Conservation (phyloP, 2,113 vertebrate species). For the Triplophysa rosa region DNA sequence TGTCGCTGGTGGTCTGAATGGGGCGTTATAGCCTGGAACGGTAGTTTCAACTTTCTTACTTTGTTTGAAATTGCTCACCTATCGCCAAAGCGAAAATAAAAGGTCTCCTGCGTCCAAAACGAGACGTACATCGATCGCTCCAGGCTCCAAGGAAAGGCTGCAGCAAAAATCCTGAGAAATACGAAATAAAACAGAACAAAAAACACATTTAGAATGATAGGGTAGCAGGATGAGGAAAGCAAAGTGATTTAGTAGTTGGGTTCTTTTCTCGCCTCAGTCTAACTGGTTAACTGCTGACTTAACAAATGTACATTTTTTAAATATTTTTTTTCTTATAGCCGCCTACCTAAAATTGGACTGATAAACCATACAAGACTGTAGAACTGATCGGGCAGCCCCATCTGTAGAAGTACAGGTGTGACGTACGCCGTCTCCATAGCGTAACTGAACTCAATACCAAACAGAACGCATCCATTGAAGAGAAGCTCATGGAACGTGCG, state of each 20-base stretch:
- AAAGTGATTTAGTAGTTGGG: too few relatives aligned
- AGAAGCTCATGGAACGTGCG: conserved; percentile 88
- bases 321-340: not conserved
- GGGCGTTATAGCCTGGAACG: too few relatives aligned
- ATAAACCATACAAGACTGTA: conserved; percentile 98
- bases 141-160: conserved; percentile 94
- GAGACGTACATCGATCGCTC: conserved; percentile 94
- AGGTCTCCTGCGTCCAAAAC: conserved; percentile 90
- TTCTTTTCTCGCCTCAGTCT: too few relatives aligned
- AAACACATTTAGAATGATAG: too few relatives aligned
- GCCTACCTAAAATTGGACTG: conserved; percentile 92
- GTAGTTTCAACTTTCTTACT: too few relatives aligned
- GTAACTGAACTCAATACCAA: conserved; percentile 97
- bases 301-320: too few relatives aligned
- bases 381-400: conserved; percentile 94
- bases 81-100: conserved; percentile 95
- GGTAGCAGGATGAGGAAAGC: too few relatives aligned
- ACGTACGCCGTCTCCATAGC: conserved; percentile 99
- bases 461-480: conserved; percentile 92
- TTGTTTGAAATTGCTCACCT: conserved; percentile 70
- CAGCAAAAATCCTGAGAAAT: conserved; percentile 84
- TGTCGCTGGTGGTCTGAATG: too few relatives aligned
- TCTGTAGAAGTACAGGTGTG: conserved; percentile 92
- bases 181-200: conserved; percentile 50
- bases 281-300: too few relatives aligned